Evolutionary conservation across 1,140 invertebrate genomes (phyloP).

Genomic region (Melipona quadrifasciata): DNA sequence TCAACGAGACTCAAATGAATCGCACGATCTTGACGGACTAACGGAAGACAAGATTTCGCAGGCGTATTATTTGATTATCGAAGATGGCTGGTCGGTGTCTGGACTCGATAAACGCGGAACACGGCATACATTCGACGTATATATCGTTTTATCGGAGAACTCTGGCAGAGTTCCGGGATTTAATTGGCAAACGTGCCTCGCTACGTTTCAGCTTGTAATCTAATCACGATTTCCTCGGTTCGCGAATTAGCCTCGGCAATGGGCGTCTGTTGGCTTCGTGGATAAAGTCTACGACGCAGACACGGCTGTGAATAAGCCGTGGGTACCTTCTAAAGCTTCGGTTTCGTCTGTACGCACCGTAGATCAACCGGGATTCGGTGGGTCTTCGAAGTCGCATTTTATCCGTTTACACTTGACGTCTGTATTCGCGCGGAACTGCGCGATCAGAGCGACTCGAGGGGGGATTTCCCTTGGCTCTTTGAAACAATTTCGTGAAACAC

Average conservation of each 20-base stretch:
- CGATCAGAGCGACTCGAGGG: not conserved
- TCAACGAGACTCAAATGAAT: too few relatives aligned
- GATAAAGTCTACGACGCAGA: not conserved
- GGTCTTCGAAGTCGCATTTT: not conserved
- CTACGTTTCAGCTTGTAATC: constrained; percentile 43
- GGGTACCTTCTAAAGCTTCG: constrained; percentile 29
- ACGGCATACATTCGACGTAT: not conserved
- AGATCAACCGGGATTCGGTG: not conserved
- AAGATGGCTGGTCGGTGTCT: not conserved
- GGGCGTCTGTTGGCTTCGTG: constrained; percentile 13
- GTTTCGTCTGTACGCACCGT: not conserved
- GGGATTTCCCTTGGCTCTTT: not conserved
- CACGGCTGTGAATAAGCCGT: not conserved
- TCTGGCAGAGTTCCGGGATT: constrained; percentile 10
- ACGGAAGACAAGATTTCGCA: not conserved
- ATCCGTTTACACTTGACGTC: constrained; percentile 19
- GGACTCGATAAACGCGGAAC: not conserved
- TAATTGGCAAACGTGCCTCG: constrained; percentile 42
- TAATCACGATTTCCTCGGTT: constrained; percentile 42
- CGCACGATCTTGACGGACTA: not conserved
- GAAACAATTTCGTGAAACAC: not conserved
- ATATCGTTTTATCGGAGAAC: constrained; percentile 7
- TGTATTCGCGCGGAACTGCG: too few relatives aligned
- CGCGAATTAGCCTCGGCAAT: not conserved
- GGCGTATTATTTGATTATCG: not conserved